phyloP scores from a whole-genome alignment of 2,888 invertebrate species.

The Apoderus coryli region DNA sequence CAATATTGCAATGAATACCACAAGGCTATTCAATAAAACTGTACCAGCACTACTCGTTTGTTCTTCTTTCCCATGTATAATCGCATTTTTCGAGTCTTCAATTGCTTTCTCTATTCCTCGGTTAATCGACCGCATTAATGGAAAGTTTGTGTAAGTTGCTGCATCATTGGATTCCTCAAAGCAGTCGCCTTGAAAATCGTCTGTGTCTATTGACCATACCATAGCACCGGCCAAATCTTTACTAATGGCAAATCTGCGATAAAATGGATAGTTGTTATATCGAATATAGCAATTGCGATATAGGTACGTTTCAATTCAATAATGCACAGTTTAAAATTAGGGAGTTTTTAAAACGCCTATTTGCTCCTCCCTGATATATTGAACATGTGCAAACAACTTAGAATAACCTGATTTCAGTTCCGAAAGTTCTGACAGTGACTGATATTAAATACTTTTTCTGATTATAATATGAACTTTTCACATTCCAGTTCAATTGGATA shows the following conservation, averaged over 20 bases:
- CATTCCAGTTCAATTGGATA: no score
- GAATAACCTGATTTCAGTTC: no score
- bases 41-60: constrained; percentile 5
- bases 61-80: constrained; percentile 16
- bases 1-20: neutral
- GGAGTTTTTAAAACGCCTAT: no score
- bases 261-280: no score
- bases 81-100: constrained; percentile 34
- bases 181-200: constrained; percentile 68
- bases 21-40: constrained; percentile 2
- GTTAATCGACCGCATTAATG: constrained; percentile 58
- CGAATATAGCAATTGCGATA: no score
- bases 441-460: no score
- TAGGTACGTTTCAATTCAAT: no score
- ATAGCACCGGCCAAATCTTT: constrained; percentile 62
- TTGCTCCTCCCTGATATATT: no score
- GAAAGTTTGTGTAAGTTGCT: constrained; percentile 43
- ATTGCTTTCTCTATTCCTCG: constrained; percentile 43
- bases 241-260: constrained; percentile 44
- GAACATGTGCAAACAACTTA: no score
- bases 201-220: constrained; percentile 84
- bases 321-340: no score
- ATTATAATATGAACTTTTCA: no score
- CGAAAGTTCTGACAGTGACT: no score
- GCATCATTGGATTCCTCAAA: constrained; percentile 37